A percentile compares a stretch with the other conserved stretches of the same genome.
phyloP scores from a whole-genome alignment of 64 coral and sea anemone species.

The Astreopora myriophthalma region DNA sequence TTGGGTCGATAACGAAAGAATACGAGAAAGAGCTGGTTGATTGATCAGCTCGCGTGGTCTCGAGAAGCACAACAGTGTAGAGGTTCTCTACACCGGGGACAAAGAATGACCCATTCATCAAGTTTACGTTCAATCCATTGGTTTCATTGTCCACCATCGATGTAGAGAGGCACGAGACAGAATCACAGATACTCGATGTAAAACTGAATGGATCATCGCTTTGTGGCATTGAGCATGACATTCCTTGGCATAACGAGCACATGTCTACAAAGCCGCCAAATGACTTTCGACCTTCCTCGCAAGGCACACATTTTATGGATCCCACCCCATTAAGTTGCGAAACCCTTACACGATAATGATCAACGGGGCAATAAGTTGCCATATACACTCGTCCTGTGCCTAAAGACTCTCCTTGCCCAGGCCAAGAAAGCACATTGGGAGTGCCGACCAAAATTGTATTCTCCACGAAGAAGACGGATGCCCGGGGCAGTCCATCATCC shows the following conservation, averaged over 20 bases:
- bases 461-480: conserved; percentile 48
- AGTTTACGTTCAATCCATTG: not conserved
- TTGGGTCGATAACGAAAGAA: conserved; percentile 79
- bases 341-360: conserved; percentile 61
- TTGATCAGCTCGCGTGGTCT: conserved; percentile 72
- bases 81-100: conserved; percentile 68
- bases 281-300: conserved; percentile 67
- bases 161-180: conserved; percentile 9
- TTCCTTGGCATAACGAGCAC: conserved; percentile 49
- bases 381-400: conserved; percentile 80
- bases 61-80: conserved; percentile 66
- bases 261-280: conserved; percentile 69
- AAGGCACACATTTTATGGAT: conserved; percentile 53
- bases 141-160: conserved; percentile 6
- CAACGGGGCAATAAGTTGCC: conserved; percentile 66
- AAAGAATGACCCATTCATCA: conserved; percentile 57
- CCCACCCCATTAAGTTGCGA: conserved; percentile 45
- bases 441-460: conserved; percentile 75
- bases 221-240: conserved; percentile 15
- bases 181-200: conserved; percentile 45
- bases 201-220: conserved; percentile 35
- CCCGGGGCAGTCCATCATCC: conserved; percentile 26
- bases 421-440: conserved; percentile 77
- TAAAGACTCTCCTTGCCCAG: conserved; percentile 24
- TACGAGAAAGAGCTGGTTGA: conserved; percentile 52